Conservation (phyloP, 37 sponge, comb jelly and placozoan genomes). For the Beroe forskalii region DNA sequence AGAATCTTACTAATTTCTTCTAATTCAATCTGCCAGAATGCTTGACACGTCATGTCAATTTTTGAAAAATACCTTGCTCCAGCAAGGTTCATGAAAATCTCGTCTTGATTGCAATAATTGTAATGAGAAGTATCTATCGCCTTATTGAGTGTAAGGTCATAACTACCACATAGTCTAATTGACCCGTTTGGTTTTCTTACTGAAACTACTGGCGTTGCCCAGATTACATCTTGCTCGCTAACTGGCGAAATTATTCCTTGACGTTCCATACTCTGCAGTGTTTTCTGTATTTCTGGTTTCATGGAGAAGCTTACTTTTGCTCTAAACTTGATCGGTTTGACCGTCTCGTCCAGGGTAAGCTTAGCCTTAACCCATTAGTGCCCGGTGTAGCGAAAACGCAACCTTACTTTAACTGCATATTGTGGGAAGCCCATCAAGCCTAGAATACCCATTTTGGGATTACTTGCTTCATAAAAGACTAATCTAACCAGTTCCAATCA, state of each 20-base stretch:
- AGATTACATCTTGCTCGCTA: conserved; percentile 48
- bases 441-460: no score
- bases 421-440: no score
- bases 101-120: not conserved
- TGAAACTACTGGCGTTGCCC: conserved; percentile 69
- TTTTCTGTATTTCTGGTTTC: conserved; percentile 48
- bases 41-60: conserved; percentile 66
- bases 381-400: no score
- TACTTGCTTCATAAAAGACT: no score
- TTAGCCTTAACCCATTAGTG: no score
- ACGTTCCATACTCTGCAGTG: conserved; percentile 24
- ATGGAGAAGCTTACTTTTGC: conserved; percentile 52
- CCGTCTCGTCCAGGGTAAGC: not conserved
- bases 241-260: conserved; percentile 65
- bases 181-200: conserved; percentile 63
- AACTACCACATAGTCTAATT: conserved; percentile 69
- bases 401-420: no score
- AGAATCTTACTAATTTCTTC: conserved; percentile 43
- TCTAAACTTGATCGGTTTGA: not conserved
- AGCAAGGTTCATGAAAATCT: not conserved
- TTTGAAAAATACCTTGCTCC: conserved; percentile 55
- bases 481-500: no score
- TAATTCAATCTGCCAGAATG: conserved; percentile 48
- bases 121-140: not conserved
- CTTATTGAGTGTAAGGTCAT: conserved; percentile 32